Percentiles rank a stretch among this genome's conserved stretches.
Evolutionary conservation across 2,888 invertebrate species (phyloP).

Genomic region (Toxonevra muliebris): DNA sequence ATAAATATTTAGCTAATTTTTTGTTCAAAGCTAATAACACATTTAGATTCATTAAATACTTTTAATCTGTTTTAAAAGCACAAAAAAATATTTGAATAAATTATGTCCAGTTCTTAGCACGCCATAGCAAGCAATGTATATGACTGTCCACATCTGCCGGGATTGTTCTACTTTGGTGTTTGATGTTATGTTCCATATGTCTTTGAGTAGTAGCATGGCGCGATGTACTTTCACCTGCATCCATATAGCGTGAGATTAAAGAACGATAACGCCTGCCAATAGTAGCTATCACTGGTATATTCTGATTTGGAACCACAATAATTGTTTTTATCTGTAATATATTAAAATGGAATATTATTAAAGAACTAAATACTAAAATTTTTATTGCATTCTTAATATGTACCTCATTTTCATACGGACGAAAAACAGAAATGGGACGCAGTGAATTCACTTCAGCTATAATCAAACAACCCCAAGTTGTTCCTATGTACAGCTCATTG

Average conservation of each 20-base stretch:
- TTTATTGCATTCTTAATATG: neutral
- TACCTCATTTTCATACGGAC: slow-evolving; percentile 88
- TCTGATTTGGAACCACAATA: slow-evolving; percentile 68
- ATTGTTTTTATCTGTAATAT: slow-evolving; percentile 70
- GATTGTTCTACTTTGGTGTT: slow-evolving; percentile 45
- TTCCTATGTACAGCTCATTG: slow-evolving; percentile 86
- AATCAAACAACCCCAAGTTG: slow-evolving; percentile 94
- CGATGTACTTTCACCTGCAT: slow-evolving; percentile 54
- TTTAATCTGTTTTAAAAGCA: neutral
- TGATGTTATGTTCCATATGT: slow-evolving; percentile 48
- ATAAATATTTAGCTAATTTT: neutral
- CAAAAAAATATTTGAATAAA: neutral
- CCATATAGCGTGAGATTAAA: slow-evolving; percentile 73
- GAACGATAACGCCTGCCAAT: slow-evolving; percentile 88
- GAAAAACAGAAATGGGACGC: slow-evolving; percentile 89
- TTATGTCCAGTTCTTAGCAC: slow-evolving; percentile 62
- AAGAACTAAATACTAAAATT: neutral
- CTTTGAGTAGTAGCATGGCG: slow-evolving; percentile 47
- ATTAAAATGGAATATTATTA: slow-evolving; percentile 40
- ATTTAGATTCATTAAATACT: too few relatives aligned
- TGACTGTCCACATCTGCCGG: slow-evolving; percentile 59
- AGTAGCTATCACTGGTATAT: slow-evolving; percentile 73
- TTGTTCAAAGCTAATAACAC: too few relatives aligned
- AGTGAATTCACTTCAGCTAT: slow-evolving; percentile 84
- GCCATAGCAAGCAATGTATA: slow-evolving; percentile 63